phyloP scores from a whole-genome alignment of 2,888 invertebrate genomes.

The Synergus gifuensis region DNA sequence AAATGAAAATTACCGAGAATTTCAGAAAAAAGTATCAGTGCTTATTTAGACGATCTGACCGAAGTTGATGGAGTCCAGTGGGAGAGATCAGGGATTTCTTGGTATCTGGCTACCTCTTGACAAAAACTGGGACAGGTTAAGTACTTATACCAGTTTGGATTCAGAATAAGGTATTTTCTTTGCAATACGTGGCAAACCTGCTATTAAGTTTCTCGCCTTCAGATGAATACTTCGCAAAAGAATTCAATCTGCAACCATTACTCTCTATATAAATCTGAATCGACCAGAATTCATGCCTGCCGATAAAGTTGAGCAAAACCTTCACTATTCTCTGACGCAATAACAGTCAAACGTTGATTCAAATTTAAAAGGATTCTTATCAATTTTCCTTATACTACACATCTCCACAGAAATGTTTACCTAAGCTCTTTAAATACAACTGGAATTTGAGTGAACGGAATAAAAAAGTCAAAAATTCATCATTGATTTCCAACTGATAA shows the following conservation, averaged over 20 bases:
- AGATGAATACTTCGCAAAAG: constrained; percentile 47
- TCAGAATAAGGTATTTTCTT: constrained; percentile 60
- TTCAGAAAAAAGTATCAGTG: background rate
- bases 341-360: too few species aligned
- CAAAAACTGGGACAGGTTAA: constrained; percentile 65
- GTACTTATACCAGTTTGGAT: constrained; percentile 51
- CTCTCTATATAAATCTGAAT: background rate
- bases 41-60: constrained; percentile 21
- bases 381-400: too few species aligned
- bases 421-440: too few species aligned
- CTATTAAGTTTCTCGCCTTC: constrained; percentile 56
- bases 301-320: background rate
- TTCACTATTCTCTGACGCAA: background rate
- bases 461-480: too few species aligned
- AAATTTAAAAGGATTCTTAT: too few species aligned
- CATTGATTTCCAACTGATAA: too few species aligned
- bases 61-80: constrained; percentile 56
- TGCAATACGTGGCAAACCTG: constrained; percentile 64
- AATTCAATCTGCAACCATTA: background rate
- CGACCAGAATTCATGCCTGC: background rate
- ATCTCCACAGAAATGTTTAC: too few species aligned
- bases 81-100: constrained; percentile 66
- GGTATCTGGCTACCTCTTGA: constrained; percentile 63
- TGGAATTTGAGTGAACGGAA: too few species aligned
- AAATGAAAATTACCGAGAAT: constrained; percentile 38